A percentile compares a stretch with the other conserved stretches of the same genome.
Evolutionary conservation across 2,888 invertebrate genomes (phyloP).

Genomic region (Biston betularia): DNA sequence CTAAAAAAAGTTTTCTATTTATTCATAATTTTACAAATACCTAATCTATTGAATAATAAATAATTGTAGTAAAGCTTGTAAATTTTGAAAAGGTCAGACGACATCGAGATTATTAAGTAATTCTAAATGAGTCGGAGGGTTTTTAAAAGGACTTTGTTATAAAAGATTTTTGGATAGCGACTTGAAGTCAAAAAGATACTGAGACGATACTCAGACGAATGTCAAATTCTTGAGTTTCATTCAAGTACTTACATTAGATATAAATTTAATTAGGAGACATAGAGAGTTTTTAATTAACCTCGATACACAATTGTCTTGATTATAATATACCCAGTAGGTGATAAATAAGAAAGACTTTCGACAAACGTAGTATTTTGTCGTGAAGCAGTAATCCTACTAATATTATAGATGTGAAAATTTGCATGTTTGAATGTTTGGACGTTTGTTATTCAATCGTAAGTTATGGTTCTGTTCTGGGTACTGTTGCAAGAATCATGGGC

Average conservation of each 20-base stretch:
- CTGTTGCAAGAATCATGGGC: no score
- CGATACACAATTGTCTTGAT: neutral
- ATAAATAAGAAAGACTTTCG: no score
- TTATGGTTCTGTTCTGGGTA: no score
- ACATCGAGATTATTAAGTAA: slow-evolving; percentile 8
- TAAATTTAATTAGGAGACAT: neutral
- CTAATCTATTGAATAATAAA: slow-evolving; percentile 6
- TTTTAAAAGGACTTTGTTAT: slow-evolving; percentile 3
- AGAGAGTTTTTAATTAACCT: neutral
- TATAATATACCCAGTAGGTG: no score
- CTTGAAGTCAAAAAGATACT: slow-evolving; percentile 15
- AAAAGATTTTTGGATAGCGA: slow-evolving; percentile 2
- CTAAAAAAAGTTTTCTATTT: slow-evolving; percentile 12
- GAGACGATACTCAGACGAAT: slow-evolving; percentile 11
- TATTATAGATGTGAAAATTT: no score
- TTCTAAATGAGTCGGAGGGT: slow-evolving; percentile 3
- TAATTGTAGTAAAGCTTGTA: neutral
- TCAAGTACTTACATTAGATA: neutral
- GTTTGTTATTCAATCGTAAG: no score
- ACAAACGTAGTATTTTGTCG: no score
- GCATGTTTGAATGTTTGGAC: no score
- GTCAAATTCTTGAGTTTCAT: neutral
- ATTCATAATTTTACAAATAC: slow-evolving; percentile 8
- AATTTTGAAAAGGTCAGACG: slow-evolving; percentile 1
- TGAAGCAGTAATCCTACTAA: no score